Evolutionary conservation across 2,113 vertebrate species (phyloP).

Genomic region (Gambusia affinis): DNA sequence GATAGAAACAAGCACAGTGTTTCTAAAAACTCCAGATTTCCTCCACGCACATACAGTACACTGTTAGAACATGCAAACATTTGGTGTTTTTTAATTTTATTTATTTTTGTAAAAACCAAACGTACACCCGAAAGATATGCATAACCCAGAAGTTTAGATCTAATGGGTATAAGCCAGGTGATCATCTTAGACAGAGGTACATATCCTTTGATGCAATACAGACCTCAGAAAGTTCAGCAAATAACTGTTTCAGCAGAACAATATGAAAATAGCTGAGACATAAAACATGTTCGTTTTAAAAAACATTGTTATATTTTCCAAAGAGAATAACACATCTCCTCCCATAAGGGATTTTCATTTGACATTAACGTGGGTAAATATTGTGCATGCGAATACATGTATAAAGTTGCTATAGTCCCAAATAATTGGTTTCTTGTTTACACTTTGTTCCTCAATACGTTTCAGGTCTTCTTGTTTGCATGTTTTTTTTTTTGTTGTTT

Average conservation of each 20-base stretch:
- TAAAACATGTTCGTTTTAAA: conserved; percentile 9
- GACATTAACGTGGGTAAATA: conserved; percentile 9
- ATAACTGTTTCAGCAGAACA: conserved; percentile 39
- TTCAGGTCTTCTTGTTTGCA: conserved; percentile 50
- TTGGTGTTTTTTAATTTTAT: conserved; percentile 41
- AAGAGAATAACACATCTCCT: conserved; percentile 20
- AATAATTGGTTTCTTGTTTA: conserved; percentile 63
- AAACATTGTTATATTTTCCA: conserved; percentile 39
- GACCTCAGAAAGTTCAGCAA: conserved; percentile 66
- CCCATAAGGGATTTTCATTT: conserved; percentile 30
- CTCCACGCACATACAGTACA: conserved; percentile 89
- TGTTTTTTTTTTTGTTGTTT: conserved; percentile 34
- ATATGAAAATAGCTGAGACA: not conserved
- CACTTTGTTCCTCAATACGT: conserved; percentile 77
- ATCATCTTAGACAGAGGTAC: conserved; percentile 10
- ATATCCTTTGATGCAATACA: conserved; percentile 44
- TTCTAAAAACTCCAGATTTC: conserved; percentile 95
- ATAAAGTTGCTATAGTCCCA: conserved; percentile 67
- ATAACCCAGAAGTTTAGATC: conserved; percentile 77
- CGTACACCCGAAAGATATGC: conserved; percentile 83
- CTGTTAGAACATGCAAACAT: conserved; percentile 93
- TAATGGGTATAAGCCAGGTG: conserved; percentile 72
- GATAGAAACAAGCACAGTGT: conserved; percentile 87
- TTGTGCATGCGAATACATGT: conserved; percentile 76
- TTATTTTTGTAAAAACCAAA: conserved; percentile 80